These are phyloP conservation scores for Paragorgia papillata DNA, from an alignment of 92 coral and sea anemone species.

Conservation along the genomic window DNA sequence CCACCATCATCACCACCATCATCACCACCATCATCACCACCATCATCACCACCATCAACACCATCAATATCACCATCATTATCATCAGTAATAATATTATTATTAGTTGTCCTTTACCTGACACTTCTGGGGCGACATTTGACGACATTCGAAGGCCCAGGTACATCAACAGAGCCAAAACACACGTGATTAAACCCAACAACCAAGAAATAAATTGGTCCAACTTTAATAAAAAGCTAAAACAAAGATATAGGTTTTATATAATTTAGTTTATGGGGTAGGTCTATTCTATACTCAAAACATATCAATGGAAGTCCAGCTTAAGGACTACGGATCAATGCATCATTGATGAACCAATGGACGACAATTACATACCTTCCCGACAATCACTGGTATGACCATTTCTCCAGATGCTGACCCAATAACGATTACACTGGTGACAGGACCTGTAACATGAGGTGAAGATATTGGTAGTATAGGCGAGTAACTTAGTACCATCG, in stretches of 20 bases:
- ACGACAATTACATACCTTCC: constrained; percentile 83
- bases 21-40: too few relatives aligned
- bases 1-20: too few relatives aligned
- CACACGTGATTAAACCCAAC: constrained; percentile 81
- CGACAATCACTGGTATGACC: constrained; percentile 90
- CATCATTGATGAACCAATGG: too few relatives aligned
- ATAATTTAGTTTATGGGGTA: neutral
- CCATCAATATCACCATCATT: too few relatives aligned
- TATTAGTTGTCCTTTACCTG: constrained; percentile 66
- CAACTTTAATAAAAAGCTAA: constrained; percentile 80
- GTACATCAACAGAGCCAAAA: constrained; percentile 72
- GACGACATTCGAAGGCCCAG: constrained; percentile 76
- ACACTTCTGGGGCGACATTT: constrained; percentile 75
- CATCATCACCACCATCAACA: too few relatives aligned
- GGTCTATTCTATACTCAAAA: neutral
- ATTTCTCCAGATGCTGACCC: constrained; percentile 97
- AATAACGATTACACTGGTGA: constrained; percentile 89
- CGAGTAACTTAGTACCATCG: too few relatives aligned
- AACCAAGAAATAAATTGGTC: constrained; percentile 91
- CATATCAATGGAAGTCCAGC: too few relatives aligned
- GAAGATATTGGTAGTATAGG: neutral
- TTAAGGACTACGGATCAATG: too few relatives aligned
- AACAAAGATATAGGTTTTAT: constrained; percentile 1
- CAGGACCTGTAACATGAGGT: constrained; percentile 65
- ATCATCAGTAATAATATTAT: too few relatives aligned